Percentiles rank a stretch among this genome's conserved stretches.
phyloP scores from a whole-genome alignment of 2,888 invertebrate species.

The Brachyptera putata region DNA sequence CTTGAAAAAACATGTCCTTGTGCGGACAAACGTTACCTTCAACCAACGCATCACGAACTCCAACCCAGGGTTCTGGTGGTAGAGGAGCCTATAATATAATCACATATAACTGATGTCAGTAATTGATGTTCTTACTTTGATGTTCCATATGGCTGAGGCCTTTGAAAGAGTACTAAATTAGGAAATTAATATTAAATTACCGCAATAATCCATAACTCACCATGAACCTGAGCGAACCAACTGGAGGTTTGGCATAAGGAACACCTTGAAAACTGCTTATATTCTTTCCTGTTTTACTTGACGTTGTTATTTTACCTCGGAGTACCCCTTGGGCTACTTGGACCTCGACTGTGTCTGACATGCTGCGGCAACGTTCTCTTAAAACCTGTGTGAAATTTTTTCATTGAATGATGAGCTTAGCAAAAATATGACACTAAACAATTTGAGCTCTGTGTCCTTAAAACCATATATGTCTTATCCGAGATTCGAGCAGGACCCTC shows the following conservation, averaged over 20 bases:
- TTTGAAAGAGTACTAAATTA: no score
- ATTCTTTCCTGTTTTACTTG: background rate
- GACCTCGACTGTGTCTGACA: slow-evolving; percentile 14
- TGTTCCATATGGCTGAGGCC: no score
- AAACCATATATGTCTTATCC: no score
- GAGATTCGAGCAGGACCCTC: no score
- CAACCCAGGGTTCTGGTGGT: slow-evolving; percentile 45
- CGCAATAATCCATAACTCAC: no score
- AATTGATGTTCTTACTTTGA: no score
- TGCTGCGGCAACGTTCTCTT: no score
- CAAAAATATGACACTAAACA: background rate
- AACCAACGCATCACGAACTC: slow-evolving; percentile 49
- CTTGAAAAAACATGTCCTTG: slow-evolving; percentile 32
- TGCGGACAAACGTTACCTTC: slow-evolving; percentile 50
- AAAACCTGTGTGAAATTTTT: no score
- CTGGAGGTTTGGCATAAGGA: slow-evolving; percentile 21
- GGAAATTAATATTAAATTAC: no score
- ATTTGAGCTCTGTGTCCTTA: no score
- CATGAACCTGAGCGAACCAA: slow-evolving; percentile 21
- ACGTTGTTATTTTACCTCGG: slow-evolving; percentile 6
- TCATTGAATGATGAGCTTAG: background rate
- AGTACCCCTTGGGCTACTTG: slow-evolving; percentile 22
- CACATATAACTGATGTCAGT: background rate
- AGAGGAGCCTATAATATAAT: slow-evolving; percentile 43
- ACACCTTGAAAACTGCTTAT: slow-evolving; percentile 24